Evolutionary conservation across 2,888 invertebrate genomes (phyloP), one percentile per base, ranked within the genome.

Genomic region (Drosophila anomelani): DNA sequence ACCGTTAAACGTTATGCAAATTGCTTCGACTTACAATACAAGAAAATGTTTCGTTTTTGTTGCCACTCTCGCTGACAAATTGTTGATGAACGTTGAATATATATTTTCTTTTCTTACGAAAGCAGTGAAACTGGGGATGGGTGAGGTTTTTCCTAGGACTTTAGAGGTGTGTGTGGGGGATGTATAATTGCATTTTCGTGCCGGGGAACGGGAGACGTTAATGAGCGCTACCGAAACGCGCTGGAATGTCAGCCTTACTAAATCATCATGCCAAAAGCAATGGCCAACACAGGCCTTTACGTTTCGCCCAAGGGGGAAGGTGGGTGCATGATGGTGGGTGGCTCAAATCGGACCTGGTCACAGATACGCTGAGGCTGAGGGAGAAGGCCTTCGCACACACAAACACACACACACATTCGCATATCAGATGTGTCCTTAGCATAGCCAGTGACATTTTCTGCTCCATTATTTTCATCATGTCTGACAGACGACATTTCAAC

Each of bases 381-480:
- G 46, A 29, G 44, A 17, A 53, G 43, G 56, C 41, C 43, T 38
- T 20, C 29, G 53, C 54, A 55, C 47, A 47, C 44, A 10, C 26
- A 61, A 62, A 49, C 13, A 47, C 54, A 55, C 26, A 46, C 44
- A 10, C 46, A 64, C 66, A 51, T 51, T 51, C 49, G 64, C 49
- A 72, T 70, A 74, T 69, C 54, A 58, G 68, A 71, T 72, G 59
- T 82, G 76, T 79, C 84, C 67, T 88, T 79, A 77, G 75, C 80
- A 85, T 86, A 63, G 64, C 73, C 76, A 89, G 89, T 77, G 85
- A 89, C 89, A 89, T 85, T 87, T 85, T 85, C 85, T 85, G 85
- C 80, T 80, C 85, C 85, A 85, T 85, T 85, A 89, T 85, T 89
- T 89, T 85, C 85, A 85, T 85, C 85, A 81, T 89, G 88, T 76